phyloP scores from a whole-genome alignment of 2,113 vertebrate genomes.

The Xenus cinereus region DNA sequence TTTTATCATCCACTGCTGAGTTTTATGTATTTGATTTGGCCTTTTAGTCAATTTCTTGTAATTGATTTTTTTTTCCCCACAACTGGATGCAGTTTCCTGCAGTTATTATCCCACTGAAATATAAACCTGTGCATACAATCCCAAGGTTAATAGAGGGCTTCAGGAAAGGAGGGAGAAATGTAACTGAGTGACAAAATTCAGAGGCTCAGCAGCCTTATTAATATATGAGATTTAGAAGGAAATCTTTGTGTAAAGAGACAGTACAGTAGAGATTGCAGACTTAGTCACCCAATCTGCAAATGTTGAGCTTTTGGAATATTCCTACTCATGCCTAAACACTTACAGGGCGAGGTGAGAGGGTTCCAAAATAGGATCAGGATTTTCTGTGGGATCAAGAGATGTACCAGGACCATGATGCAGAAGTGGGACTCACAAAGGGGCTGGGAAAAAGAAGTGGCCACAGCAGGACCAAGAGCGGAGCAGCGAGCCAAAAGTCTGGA shows the following conservation, averaged over 20 bases:
- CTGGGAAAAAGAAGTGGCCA: fast-evolving
- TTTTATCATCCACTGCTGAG: not conserved
- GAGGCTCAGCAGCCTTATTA: not conserved
- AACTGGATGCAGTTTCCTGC: not conserved
- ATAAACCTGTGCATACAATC: not conserved
- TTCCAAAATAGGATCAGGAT: not conserved
- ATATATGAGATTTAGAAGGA: not conserved
- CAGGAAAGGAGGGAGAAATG: not conserved
- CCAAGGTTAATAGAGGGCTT: not conserved
- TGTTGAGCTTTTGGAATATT: not conserved
- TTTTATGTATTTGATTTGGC: constrained; percentile 15
- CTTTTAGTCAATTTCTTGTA: not conserved
- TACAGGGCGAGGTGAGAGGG: not conserved
- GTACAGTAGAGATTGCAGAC: not conserved
- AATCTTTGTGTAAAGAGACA: not conserved
- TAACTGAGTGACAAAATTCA: not conserved
- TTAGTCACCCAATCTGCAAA: not conserved
- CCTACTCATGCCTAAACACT: not conserved
- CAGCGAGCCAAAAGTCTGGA: not conserved
- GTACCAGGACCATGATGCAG: not conserved
- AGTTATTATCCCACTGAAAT: not conserved
- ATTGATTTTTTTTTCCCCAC: not conserved
- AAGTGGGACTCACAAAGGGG: not conserved
- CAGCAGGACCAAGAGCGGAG: not conserved
- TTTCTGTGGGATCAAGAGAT: not conserved